Base-by-base conservation (phyloP, 2,888 invertebrate genomes). In the Blera fallax region DNA sequence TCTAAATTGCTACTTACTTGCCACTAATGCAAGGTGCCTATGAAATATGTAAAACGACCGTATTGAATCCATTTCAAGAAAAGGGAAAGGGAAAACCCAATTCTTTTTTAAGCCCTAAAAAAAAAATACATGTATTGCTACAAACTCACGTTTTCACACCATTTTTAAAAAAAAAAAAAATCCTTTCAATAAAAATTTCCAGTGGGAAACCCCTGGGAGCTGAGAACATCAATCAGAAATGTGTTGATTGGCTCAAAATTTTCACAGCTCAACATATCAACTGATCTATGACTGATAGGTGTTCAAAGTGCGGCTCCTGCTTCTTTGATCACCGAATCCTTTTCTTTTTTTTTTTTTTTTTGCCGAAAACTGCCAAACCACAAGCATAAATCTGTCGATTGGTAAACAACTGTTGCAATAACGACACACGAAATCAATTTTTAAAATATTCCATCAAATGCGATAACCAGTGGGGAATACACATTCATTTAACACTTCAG, bases 401-500 rank as follows among this genome's bases (percentile, higher is more conserved):
- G 64, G 43, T 50, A 56, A 70, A 76, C 79, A 83, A 78, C 52
- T 73, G 79, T 73, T 73, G 83, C 52, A 62, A 54, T 67, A 70
- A 64, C 69, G 14, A 72, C 62, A 76, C 62, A 67, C 62, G 37
- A 69, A 62, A 64, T 77, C 65, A 50, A 67, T 67, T 81, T 54
- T 14, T 5, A 60, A 40, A 74, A 14, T 21, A 34, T 60, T 67
- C 45, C 40, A 8, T 50, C 50, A 62, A 81, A 74, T 52, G 16
- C 52, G 40, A 60, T 74, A 76, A 70, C 54, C 52, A 72, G 58
- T 8, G 16, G 29, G 21, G 43, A 64, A 32, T 21, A 24, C 45
- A 34, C 48, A 56, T 58, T 80, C 74, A 70, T 60, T 74, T 76
- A 74, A 80, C 74, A 76, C 74, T 65, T 78, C 73, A 76, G 74